Conservation (phyloP, 1,140 invertebrate species). For the Aethina tumida region DNA sequence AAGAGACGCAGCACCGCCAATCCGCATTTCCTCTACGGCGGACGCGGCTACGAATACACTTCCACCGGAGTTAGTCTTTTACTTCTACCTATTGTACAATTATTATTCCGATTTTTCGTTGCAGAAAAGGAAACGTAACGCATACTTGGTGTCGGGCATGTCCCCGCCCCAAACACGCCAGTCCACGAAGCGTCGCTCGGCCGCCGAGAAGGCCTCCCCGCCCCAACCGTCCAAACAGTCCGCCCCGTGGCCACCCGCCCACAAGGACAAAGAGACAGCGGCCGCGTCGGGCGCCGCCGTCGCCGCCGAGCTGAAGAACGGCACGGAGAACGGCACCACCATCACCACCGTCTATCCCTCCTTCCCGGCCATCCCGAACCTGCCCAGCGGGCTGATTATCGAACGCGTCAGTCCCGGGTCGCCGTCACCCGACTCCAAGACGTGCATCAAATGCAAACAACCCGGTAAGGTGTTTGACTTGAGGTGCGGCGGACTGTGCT, state of each 20-base stretch:
- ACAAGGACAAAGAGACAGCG: conserved; percentile 2
- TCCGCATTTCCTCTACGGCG: conserved; percentile 44
- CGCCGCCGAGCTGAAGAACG: neutral
- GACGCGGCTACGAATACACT: conserved; percentile 31
- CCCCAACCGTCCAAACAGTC: neutral
- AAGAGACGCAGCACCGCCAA: conserved; percentile 45
- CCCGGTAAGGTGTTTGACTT: conserved; percentile 30
- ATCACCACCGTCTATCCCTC: conserved; percentile 12
- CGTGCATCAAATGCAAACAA: conserved; percentile 39
- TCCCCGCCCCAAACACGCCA: conserved; percentile 43
- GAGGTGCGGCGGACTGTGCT: neutral
- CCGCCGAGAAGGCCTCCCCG: conserved; percentile 33
- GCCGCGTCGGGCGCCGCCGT: conserved; percentile 7
- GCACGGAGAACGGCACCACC: neutral
- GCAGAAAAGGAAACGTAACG: conserved; percentile 39
- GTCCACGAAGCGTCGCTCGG: conserved; percentile 30
- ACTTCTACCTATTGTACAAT: conserved; percentile 1
- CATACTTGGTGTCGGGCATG: conserved; percentile 37
- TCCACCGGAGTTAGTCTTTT: too few species aligned
- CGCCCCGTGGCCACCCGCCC: neutral
- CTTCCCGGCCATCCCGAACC: conserved; percentile 27
- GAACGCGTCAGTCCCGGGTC: conserved; percentile 34
- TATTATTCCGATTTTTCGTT: too few species aligned
- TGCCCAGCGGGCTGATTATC: conserved; percentile 32
- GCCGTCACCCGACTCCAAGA: conserved; percentile 37